These are phyloP conservation scores for Margarornis squamiger DNA, from an alignment of 2,797 vertebrate genomes.

Conservation along the genomic window DNA sequence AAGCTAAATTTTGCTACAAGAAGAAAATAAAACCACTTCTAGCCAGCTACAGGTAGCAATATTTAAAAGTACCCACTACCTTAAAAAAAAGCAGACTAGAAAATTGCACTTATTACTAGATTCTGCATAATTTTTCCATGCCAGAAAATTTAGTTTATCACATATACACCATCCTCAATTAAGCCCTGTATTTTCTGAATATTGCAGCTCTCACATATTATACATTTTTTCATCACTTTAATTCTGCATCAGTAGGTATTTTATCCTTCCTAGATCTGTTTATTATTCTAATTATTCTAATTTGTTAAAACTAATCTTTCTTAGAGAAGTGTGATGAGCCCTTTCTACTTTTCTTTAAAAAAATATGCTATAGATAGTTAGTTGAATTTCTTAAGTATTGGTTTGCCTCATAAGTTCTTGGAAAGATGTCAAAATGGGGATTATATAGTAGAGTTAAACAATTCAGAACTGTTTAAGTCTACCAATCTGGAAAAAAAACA, in stretches of 20 bases:
- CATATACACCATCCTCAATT: neutral
- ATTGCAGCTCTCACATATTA: neutral
- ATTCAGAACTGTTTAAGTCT: neutral
- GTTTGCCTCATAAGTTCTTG: neutral
- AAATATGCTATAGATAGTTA: fast-evolving
- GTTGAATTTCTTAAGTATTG: neutral
- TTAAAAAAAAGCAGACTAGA: neutral
- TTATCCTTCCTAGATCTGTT: neutral
- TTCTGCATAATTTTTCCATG: neutral
- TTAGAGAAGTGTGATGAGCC: neutral
- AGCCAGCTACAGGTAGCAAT: neutral
- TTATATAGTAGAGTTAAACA: neutral
- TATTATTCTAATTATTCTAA: neutral
- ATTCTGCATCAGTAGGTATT: neutral
- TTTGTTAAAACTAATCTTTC: neutral
- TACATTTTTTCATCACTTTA: neutral
- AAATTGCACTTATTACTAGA: neutral
- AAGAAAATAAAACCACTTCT: neutral
- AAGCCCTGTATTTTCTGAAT: neutral
- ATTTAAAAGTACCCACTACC: neutral
- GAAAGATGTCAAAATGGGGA: neutral
- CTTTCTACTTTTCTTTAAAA: neutral
- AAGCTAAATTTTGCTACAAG: neutral
- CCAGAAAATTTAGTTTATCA: neutral
- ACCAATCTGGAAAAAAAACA: neutral